These are phyloP conservation scores for Drosophila kohkoa DNA, from an alignment of 1,140 invertebrate genomes.

Conservation along the genomic window DNA sequence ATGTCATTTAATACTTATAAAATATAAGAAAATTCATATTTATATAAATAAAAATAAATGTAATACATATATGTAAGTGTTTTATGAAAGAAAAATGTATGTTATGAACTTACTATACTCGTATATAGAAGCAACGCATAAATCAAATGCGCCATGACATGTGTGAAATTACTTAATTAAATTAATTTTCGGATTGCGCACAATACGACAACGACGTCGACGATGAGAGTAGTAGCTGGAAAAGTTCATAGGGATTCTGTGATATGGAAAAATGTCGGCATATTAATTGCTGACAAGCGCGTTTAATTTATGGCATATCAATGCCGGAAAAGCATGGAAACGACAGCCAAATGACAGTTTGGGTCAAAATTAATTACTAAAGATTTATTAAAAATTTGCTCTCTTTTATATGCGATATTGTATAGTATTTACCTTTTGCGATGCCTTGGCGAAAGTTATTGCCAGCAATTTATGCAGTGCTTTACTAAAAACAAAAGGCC, in stretches of 20 bases:
- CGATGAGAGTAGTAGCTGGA: not conserved
- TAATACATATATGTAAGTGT: too few relatives aligned
- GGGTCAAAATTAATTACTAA: not conserved
- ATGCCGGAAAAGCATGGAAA: slow-evolving; percentile 25
- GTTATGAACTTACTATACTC: slow-evolving; percentile 62
- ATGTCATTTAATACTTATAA: too few relatives aligned
- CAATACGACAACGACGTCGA: not conserved
- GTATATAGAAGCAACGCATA: slow-evolving; percentile 63
- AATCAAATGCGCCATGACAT: slow-evolving; percentile 72
- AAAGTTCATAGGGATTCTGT: not conserved
- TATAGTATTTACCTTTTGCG: not conserved
- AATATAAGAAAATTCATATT: too few relatives aligned
- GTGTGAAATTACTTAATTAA: slow-evolving; percentile 77
- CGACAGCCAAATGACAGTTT: slow-evolving; percentile 30
- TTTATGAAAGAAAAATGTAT: too few relatives aligned
- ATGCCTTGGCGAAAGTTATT: slow-evolving; percentile 11
- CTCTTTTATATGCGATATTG: not conserved
- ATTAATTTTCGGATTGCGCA: slow-evolving; percentile 64
- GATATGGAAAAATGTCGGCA: slow-evolving; percentile 21
- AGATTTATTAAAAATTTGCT: not conserved
- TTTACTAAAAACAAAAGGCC: slow-evolving; percentile 49
- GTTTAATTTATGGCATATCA: slow-evolving; percentile 63
- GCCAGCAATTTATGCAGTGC: slow-evolving; percentile 31
- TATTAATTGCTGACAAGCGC: slow-evolving; percentile 47
- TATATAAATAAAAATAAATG: too few relatives aligned